A percentile compares a stretch with the other conserved stretches of the same genome.
Evolutionary conservation across 2,797 vertebrate genomes (phyloP).

Genomic region (Sylvia borin): DNA sequence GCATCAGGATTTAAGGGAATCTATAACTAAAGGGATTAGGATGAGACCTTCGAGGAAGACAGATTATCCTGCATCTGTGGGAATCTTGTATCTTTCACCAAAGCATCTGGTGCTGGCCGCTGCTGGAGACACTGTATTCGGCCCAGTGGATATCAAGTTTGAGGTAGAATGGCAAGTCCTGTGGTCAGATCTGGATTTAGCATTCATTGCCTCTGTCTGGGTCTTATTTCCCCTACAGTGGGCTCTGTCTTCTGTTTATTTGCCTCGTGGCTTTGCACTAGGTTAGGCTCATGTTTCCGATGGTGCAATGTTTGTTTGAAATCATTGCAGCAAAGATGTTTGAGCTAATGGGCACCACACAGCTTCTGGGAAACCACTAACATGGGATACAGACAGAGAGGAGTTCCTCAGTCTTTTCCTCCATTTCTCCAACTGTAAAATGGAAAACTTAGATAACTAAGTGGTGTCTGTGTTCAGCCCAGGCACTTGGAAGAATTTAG

Average conservation of each 20-base stretch:
- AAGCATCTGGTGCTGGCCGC: background rate
- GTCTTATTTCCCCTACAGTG: background rate
- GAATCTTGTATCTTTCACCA: constrained; percentile 6
- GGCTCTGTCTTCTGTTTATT: background rate
- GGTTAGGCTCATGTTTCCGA: background rate
- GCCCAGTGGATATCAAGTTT: background rate
- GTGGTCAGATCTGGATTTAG: background rate
- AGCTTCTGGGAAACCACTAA: background rate
- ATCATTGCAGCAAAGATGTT: background rate
- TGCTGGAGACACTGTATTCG: background rate
- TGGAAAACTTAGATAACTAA: background rate
- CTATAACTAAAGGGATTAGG: constrained; percentile 54
- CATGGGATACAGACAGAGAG: background rate
- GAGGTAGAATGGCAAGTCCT: background rate
- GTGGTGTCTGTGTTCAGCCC: background rate
- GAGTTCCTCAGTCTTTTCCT: background rate
- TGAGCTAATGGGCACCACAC: fast-evolving
- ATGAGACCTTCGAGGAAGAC: constrained; percentile 26
- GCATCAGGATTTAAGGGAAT: constrained; percentile 45
- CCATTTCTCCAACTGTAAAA: background rate
- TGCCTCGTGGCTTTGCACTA: background rate
- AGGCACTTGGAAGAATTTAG: background rate
- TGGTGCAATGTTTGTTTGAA: background rate
- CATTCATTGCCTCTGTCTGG: fast-evolving
- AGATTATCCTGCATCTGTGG: constrained; percentile 36